Base-by-base conservation (phyloP, 2,888 invertebrate species). In the Antheraea yamamai region DNA sequence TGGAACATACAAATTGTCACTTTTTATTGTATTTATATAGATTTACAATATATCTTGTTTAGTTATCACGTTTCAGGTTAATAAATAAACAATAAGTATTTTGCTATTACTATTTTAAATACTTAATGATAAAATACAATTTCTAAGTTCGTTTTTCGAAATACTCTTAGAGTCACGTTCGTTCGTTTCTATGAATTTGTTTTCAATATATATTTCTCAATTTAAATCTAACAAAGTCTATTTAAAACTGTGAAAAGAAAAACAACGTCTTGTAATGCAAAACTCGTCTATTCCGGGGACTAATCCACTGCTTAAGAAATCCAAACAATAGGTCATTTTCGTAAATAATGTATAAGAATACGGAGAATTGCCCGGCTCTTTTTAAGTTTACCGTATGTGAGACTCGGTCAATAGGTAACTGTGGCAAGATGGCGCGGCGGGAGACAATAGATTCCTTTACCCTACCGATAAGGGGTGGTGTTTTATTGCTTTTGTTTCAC, bases 301-400 rank as follows among this genome's bases (percentile, higher is more conserved):
- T 35, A 70, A 70, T 70, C 70, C 12, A 20, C 39, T 18, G 39
- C 39, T 70, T 39, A 12, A 26, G 39, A 71, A 58, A 71, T 61
- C 55, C 51, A 61, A 72, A 75, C 74, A 75, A 75, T 75, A 39
- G 74, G 26, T 39, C 16, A 39, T 70, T 61, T 61, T 26, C 12
- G 71, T 61, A 61, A 72, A 75, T 55, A 72, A 75, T 30, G 12
- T 66, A 66, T 39, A 70, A 70, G 39, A 70, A 39, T 39, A 70
- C 70, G 6, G 80, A 81, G 85, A 84, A 81, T 77, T 23, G 74
- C 75, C 58, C 83, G 86, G 85, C 75, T 30, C 73, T 68, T 89
- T 88, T 89, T 82, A 88, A 84, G 85, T 82, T 77, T 75, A 78
- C 82, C 89, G 88, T 88, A 84, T 91, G 91, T 91, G 90, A 84